Evolutionary conservation across 2,888 invertebrate species (phyloP), one percentile per base, ranked within the genome.

Genomic region (Lochmaea crataegi): DNA sequence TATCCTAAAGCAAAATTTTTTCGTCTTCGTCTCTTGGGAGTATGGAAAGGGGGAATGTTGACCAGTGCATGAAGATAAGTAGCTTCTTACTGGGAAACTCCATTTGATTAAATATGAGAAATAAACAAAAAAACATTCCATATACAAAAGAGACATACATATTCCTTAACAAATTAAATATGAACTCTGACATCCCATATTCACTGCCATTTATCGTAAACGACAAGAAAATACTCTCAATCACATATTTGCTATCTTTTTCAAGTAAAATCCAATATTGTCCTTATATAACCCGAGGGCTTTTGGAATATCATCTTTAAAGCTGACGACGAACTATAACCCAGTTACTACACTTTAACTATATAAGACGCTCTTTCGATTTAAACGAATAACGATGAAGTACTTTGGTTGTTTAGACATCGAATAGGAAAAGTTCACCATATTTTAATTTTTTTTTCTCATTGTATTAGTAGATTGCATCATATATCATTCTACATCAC

Each of bases 271-370:
- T 77, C 77, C 75, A 77, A 77, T 77, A 77, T 76, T 76, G 75
- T 77, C 71, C 77, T 66, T 56, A 73, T 63, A 73, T 65, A 73
- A 71, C 73, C 75, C 73, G 16, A 48, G 66, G 73, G 73, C 70
- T 70, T 72, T 51, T 56, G 69, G 76, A 77, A 80, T 80, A 80
- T 79, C 75, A 78, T 79, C 78, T 79, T 79, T 77, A 80, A 79
- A 73, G 79, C 79, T 76, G 70, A 68, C 60, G 32, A 16, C 6
- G 10, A 60, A 60, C 60, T 38, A 60, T 60, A n/a, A 60, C 10
- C 60, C 60, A 38, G 60, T 32, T n/a, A 38, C 32, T 18, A 16
- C 18, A 48, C n/a, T 48, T 5, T 38, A 2, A 45, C 12, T 14
- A 45, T 45, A 45, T 14, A 45, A 14, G 45, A 14, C 45, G 14